Evolutionary conservation across 2,888 invertebrate species (phyloP).

Genomic region (Folsomia manolachei): DNA sequence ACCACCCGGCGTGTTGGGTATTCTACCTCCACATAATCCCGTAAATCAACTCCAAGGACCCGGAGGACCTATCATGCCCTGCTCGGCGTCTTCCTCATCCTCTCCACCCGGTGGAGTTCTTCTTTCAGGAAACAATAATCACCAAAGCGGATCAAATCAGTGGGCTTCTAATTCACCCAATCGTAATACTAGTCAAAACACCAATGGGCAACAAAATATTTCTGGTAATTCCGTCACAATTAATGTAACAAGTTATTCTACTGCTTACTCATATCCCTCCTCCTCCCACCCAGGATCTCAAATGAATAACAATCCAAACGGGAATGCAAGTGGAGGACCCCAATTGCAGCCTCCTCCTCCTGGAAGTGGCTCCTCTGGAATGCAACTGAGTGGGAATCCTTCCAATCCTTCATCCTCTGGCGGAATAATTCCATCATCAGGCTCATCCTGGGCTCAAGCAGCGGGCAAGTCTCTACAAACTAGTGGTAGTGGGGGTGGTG

Average conservation of each 20-base stretch:
- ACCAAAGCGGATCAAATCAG: constrained; percentile 49
- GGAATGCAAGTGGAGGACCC: constrained; percentile 40
- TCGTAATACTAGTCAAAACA: constrained; percentile 51
- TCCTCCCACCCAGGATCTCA: constrained; percentile 51
- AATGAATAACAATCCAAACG: constrained; percentile 50
- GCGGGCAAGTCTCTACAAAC: constrained; percentile 54
- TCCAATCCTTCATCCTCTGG: constrained; percentile 12
- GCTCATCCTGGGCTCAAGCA: constrained; percentile 57
- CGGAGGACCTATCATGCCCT: constrained; percentile 38
- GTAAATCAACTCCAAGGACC: constrained; percentile 51
- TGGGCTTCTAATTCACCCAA: constrained; percentile 50
- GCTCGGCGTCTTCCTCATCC: constrained; percentile 48
- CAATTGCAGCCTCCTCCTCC: background rate
- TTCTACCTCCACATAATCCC: constrained; percentile 17
- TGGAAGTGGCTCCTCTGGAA: constrained; percentile 28
- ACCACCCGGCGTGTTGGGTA: constrained; percentile 29
- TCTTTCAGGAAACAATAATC: constrained; percentile 49
- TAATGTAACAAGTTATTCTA: background rate
- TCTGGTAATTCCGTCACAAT: constrained; percentile 33
- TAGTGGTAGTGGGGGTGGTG: constrained; percentile 48
- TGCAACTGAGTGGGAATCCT: constrained; percentile 49
- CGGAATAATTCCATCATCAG: background rate
- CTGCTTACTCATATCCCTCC: too few species aligned
- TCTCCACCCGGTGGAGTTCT: constrained; percentile 43
- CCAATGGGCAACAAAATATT: constrained; percentile 50